phyloP scores from a whole-genome alignment of 1,140 invertebrate species.

The Drosophila sproati region DNA sequence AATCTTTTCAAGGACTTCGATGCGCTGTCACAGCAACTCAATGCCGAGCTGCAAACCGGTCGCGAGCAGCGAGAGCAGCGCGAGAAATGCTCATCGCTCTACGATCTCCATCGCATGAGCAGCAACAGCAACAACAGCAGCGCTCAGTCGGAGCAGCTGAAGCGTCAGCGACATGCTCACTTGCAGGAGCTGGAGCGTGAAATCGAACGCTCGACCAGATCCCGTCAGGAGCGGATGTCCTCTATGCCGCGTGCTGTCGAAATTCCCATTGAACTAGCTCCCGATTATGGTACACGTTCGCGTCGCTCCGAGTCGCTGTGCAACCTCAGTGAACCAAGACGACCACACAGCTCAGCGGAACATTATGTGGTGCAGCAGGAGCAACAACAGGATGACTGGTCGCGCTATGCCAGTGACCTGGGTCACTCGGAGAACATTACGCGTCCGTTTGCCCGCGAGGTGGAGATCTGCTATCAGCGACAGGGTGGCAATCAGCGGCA shows the following conservation, averaged over 20 bases:
- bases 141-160: constrained; percentile 59
- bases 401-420: constrained; percentile 72
- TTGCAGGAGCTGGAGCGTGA: constrained; percentile 76
- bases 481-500: constrained; percentile 33
- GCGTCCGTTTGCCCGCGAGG: constrained; percentile 74
- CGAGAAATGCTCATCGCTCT: constrained; percentile 72
- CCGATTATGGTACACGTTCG: constrained; percentile 27
- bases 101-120: constrained; percentile 69
- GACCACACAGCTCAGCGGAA: constrained; percentile 64
- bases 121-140: constrained; percentile 1
- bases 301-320: constrained; percentile 74
- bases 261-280: constrained; percentile 66
- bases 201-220: constrained; percentile 67
- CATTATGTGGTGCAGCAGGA: constrained; percentile 31
- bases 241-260: constrained; percentile 62
- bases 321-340: constrained; percentile 55
- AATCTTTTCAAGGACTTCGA: constrained; percentile 84
- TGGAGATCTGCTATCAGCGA: constrained; percentile 82
- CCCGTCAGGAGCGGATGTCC: constrained; percentile 59
- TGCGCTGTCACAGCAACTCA: constrained; percentile 71
- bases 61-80: constrained; percentile 58
- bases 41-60: constrained; percentile 67
- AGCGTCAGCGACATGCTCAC: constrained; percentile 69
- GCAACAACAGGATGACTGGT: constrained; percentile 68
- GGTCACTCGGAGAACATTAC: constrained; percentile 81